Evolutionary conservation across 2,888 invertebrate species (phyloP).

Genomic region (Habroteleia sp.): DNA sequence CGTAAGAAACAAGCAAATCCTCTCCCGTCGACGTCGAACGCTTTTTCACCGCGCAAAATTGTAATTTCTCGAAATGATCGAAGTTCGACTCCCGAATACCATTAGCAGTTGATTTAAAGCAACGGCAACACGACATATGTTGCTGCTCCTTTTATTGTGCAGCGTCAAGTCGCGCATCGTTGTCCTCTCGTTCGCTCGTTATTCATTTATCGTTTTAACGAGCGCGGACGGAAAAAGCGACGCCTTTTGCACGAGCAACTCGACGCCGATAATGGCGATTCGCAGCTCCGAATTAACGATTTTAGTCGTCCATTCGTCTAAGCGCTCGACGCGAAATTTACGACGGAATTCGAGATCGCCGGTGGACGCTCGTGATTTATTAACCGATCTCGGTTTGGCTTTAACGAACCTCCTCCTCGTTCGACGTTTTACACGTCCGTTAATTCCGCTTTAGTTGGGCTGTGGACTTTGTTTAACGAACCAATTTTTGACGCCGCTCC

Average conservation of each 20-base stretch:
- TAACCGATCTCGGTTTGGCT: conserved; percentile 43
- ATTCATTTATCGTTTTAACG: conserved; percentile 80
- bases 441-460: conserved; percentile 31
- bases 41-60: no score
- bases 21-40: no score
- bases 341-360: conserved; percentile 51
- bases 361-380: conserved; percentile 48
- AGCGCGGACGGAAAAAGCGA: conserved; percentile 73
- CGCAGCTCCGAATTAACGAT: conserved; percentile 45
- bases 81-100: no score
- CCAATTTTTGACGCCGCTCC: conserved; percentile 30
- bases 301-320: conserved; percentile 49
- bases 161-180: conserved; percentile 12
- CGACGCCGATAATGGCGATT: conserved; percentile 66
- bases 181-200: conserved; percentile 71
- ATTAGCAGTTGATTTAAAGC: conserved; percentile 6
- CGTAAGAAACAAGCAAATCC: no score
- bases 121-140: conserved; percentile 9
- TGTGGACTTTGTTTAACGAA: conserved; percentile 41
- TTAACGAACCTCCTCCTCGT: conserved; percentile 42
- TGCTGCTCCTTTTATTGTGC: conserved; percentile 6
- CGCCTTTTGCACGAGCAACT: conserved; percentile 22
- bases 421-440: conserved; percentile 42
- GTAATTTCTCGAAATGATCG: no score
- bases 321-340: conserved; percentile 33